Percentiles rank a stretch among this genome's conserved stretches.
These are phyloP conservation scores for Dendrolimus kikuchii DNA, from an alignment of 1,140 invertebrate genomes.

Conservation along the genomic window DNA sequence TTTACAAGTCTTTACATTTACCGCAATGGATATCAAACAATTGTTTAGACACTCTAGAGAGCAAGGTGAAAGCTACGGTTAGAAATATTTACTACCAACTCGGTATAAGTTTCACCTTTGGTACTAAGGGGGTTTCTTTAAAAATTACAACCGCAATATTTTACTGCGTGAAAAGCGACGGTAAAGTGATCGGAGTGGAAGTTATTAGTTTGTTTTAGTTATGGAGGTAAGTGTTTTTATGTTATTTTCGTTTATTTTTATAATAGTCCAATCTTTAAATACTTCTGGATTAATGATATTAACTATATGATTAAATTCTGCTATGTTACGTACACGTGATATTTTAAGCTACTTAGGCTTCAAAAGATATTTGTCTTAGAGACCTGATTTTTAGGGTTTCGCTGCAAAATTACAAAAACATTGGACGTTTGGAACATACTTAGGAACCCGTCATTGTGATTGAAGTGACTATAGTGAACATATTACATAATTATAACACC, in stretches of 20 bases:
- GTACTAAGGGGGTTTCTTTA: slow-evolving; percentile 23
- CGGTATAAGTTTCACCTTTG: slow-evolving; percentile 27
- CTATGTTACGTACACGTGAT: too few relatives aligned
- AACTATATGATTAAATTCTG: too few relatives aligned
- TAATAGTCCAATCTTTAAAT: too few relatives aligned
- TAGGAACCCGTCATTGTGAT: too few relatives aligned
- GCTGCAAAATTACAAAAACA: too few relatives aligned
- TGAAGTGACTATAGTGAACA: too few relatives aligned
- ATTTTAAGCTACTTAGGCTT: too few relatives aligned
- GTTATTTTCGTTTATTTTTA: background rate
- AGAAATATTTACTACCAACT: slow-evolving; percentile 22
- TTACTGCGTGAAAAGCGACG: slow-evolving; percentile 15
- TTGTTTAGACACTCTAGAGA: background rate
- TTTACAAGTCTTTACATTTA: background rate
- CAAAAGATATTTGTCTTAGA: too few relatives aligned
- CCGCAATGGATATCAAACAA: slow-evolving; percentile 5
- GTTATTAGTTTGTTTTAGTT: slow-evolving; percentile 7
- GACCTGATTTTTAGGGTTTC: too few relatives aligned
- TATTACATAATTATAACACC: too few relatives aligned
- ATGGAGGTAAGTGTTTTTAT: slow-evolving; percentile 4
- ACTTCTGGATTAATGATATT: too few relatives aligned
- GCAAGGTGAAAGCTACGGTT: slow-evolving; percentile 9
- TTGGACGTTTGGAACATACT: too few relatives aligned
- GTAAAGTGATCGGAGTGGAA: slow-evolving; percentile 2
- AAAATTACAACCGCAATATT: slow-evolving; percentile 26